A percentile compares a stretch with the other conserved stretches of the same genome.
Conservation (phyloP, 1,140 invertebrate genomes). For the Bombus haemorrhoidalis region DNA sequence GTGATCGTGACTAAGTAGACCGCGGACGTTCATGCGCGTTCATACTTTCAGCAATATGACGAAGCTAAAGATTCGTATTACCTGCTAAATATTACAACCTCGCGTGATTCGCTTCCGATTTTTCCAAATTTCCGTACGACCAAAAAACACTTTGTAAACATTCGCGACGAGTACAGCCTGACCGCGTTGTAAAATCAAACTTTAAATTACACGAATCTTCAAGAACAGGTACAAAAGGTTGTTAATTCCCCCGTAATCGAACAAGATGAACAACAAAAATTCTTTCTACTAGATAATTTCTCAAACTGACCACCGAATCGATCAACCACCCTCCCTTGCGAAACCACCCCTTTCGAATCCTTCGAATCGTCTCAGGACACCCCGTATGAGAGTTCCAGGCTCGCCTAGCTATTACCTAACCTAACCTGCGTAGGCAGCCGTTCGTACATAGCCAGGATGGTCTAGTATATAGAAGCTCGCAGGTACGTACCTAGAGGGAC, state of each 20-base stretch:
- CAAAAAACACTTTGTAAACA: too few species aligned
- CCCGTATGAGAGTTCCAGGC: slow-evolving; percentile 51
- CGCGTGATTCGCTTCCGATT: too few species aligned
- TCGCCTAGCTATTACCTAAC: slow-evolving; percentile 52
- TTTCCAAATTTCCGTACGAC: too few species aligned
- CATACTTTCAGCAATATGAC: too few species aligned
- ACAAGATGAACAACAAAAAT: background rate
- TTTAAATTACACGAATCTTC: too few species aligned
- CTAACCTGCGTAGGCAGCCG: slow-evolving; percentile 47
- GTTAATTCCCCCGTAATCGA: background rate
- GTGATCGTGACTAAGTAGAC: too few species aligned
- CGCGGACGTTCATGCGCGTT: too few species aligned
- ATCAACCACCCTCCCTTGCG: background rate
- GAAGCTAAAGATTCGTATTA: too few species aligned
- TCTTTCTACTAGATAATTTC: background rate
- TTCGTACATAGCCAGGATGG: slow-evolving; percentile 37
- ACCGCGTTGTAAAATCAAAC: too few species aligned
- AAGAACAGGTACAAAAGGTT: background rate
- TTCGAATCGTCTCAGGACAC: slow-evolving; percentile 34
- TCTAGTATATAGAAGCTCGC: slow-evolving; percentile 55
- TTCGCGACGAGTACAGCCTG: too few species aligned
- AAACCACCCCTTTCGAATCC: background rate
- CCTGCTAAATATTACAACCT: too few species aligned
- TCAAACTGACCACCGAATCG: background rate
- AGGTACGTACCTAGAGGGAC: slow-evolving; percentile 55